phyloP scores from a whole-genome alignment of 37 sponge, comb jelly and placozoan species.

The Crambe crambe region DNA sequence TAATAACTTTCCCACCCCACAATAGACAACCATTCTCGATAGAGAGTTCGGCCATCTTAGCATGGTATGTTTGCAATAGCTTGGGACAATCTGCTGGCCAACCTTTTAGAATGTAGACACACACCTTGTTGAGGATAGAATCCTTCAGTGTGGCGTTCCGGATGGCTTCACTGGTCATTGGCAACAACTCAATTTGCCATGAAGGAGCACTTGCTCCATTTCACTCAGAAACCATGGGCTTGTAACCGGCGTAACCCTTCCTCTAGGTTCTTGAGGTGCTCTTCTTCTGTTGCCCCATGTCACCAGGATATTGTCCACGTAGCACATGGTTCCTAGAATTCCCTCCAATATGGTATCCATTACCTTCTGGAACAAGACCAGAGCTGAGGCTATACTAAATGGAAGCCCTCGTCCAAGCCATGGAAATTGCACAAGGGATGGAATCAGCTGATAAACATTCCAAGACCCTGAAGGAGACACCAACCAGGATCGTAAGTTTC shows the following conservation, averaged over 20 bases:
- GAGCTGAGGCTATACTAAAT: not conserved
- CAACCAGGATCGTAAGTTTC: too few species aligned
- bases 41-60: not conserved
- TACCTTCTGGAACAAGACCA: not conserved
- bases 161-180: not conserved
- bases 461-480: not conserved
- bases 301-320: not conserved
- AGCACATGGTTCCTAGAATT: not conserved
- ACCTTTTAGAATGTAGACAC: not conserved
- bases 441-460: not conserved
- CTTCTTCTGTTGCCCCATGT: not conserved
- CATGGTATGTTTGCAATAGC: not conserved
- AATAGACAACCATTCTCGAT: not conserved
- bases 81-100: not conserved
- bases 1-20: not conserved
- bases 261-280: not conserved
- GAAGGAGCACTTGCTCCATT: not conserved
- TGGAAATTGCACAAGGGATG: not conserved
- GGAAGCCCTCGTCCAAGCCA: not conserved
- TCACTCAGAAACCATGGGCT: not conserved
- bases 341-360: not conserved
- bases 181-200: not conserved
- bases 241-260: not conserved
- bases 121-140: not conserved
- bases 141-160: not conserved